These are phyloP conservation scores for Indri indri DNA, from an alignment of 2,113 vertebrate genomes.

Conservation along the genomic window DNA sequence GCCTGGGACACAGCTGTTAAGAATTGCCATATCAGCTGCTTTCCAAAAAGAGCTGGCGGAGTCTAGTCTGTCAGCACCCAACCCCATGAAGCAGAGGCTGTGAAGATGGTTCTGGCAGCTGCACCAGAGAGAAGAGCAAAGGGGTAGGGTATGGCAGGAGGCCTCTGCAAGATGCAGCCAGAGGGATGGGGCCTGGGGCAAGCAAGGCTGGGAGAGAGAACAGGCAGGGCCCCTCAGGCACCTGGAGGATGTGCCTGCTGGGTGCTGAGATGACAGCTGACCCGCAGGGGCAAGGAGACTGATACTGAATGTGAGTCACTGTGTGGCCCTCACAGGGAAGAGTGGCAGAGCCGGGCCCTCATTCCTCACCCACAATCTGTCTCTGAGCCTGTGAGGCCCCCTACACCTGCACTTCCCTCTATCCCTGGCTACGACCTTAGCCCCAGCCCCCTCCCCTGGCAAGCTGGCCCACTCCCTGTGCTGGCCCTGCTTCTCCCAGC, in stretches of 20 bases:
- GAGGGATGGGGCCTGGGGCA: not conserved
- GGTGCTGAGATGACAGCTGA: not conserved
- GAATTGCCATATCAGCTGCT: not conserved
- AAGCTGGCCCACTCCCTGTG: not conserved
- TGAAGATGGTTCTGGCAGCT: not conserved
- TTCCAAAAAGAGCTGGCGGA: not conserved
- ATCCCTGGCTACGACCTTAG: not conserved
- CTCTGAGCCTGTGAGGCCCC: not conserved
- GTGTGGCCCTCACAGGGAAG: not conserved
- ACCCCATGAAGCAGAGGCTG: not conserved
- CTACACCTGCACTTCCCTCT: not conserved
- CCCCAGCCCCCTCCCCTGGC: not conserved
- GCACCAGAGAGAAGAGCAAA: not conserved
- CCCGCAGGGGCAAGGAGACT: not conserved
- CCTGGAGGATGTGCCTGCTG: not conserved
- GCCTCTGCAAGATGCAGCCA: not conserved
- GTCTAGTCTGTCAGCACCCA: not conserved
- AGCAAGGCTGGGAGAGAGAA: not conserved
- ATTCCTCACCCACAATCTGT: not conserved
- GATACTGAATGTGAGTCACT: accelerated
- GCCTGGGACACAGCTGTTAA: slow-evolving; percentile 19
- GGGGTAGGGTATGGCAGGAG: not conserved
- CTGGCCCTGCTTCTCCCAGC: not conserved
- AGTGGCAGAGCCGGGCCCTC: not conserved
- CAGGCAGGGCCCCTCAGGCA: not conserved